Conservation (phyloP, 1,140 invertebrate species). For the Chrysoperla carnea region DNA sequence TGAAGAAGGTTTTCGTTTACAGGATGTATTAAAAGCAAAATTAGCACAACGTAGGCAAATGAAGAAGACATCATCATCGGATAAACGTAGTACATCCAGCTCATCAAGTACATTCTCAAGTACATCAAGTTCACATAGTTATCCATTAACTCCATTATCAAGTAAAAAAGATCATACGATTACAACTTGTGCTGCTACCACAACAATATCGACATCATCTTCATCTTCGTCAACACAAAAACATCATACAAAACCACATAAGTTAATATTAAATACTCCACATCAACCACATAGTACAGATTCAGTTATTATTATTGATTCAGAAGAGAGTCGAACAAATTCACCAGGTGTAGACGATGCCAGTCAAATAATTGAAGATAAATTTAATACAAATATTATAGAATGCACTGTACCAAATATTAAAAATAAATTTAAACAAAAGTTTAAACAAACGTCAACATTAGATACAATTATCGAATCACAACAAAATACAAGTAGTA, state of each 20-base stretch:
- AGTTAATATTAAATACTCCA: not conserved
- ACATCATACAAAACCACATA: not conserved
- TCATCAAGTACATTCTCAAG: slow-evolving; percentile 18
- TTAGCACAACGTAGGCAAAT: slow-evolving; percentile 48
- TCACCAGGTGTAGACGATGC: not conserved
- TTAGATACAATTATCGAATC: not conserved
- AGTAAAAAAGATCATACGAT: not conserved
- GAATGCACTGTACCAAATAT: not conserved
- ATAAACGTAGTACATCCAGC: slow-evolving; percentile 15
- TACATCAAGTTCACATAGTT: slow-evolving; percentile 2
- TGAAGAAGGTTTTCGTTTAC: slow-evolving; percentile 48
- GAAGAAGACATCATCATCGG: slow-evolving; percentile 31
- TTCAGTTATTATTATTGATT: not conserved
- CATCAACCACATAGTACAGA: not conserved
- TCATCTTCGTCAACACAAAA: no score
- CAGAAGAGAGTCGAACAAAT: not conserved
- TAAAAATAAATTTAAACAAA: not conserved
- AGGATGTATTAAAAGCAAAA: slow-evolving; percentile 47
- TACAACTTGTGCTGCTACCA: not conserved
- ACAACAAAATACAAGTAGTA: not conserved
- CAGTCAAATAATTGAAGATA: not conserved
- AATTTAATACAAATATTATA: not conserved
- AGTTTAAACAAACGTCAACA: not conserved
- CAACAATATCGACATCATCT: not conserved
- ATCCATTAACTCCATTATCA: not conserved